Evolutionary conservation across 2,888 invertebrate genomes (phyloP).

Genomic region (Heteropelma amictum): DNA sequence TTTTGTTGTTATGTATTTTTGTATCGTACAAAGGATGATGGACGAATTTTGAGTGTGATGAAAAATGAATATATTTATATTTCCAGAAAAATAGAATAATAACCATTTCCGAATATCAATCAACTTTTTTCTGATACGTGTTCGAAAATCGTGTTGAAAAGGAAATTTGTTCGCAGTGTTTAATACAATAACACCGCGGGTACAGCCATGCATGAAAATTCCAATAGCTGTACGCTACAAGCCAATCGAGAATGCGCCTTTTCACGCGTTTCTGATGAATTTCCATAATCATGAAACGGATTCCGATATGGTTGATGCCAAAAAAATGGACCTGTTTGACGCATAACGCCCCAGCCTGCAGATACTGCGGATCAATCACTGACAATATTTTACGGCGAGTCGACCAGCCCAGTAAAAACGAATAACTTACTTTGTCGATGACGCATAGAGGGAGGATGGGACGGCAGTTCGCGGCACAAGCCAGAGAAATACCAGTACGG

Average conservation of each 20-base stretch:
- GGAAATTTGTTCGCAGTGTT: neutral
- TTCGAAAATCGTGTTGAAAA: no score
- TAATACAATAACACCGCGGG: no score
- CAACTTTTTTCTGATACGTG: neutral
- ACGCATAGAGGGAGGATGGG: constrained; percentile 7
- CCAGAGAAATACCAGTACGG: constrained; percentile 31
- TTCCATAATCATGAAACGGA: constrained; percentile 71
- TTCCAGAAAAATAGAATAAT: no score
- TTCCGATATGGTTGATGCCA: constrained; percentile 5
- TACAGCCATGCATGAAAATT: neutral
- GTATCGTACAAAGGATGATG: no score
- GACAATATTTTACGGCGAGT: constrained; percentile 63
- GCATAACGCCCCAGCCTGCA: constrained; percentile 1
- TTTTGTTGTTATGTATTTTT: no score
- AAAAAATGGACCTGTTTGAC: constrained; percentile 17
- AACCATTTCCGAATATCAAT: no score
- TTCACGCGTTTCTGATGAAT: constrained; percentile 56
- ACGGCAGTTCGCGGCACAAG: neutral
- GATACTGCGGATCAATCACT: constrained; percentile 66
- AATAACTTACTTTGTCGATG: constrained; percentile 60
- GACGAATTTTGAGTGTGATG: no score
- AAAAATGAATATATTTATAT: no score
- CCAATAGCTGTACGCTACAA: neutral
- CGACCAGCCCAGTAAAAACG: constrained; percentile 43
- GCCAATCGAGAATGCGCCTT: neutral